These are phyloP conservation scores for Beroe forskalii DNA, from an alignment of 37 sponge, comb jelly and placozoan species.

Conservation along the genomic window DNA sequence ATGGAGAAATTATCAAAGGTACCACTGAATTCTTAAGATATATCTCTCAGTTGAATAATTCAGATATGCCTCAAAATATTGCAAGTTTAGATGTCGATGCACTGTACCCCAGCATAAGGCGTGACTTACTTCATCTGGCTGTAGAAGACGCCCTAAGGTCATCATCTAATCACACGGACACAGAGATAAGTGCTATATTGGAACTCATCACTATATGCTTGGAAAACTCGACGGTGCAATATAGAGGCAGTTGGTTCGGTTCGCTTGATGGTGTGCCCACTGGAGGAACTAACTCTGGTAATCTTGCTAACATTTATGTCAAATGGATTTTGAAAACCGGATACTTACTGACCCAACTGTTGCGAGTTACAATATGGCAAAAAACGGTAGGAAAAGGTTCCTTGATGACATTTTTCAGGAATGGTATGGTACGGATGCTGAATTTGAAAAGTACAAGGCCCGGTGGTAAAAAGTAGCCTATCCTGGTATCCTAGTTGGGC, in stretches of 20 bases:
- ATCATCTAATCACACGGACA: neutral
- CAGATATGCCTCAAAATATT: too few species aligned
- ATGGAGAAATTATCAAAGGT: neutral
- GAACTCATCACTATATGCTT: neutral
- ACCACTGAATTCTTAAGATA: neutral
- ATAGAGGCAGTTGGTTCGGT: neutral
- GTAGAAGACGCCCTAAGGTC: neutral
- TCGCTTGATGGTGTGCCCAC: neutral
- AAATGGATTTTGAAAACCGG: slow-evolving; percentile 11
- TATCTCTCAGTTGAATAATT: neutral
- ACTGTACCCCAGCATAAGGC: neutral
- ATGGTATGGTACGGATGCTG: too few species aligned
- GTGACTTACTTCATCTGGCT: neutral
- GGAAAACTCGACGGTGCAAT: neutral
- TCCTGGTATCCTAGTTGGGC: too few species aligned
- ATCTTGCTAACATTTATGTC: neutral
- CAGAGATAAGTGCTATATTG: neutral
- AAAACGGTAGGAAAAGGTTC: neutral
- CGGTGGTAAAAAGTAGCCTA: too few species aligned
- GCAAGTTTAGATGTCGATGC: neutral
- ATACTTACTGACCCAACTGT: neutral
- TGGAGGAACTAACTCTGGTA: neutral
- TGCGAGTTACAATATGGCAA: neutral
- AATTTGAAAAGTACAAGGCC: too few species aligned
- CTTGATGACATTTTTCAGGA: neutral